These are phyloP conservation scores for Noctua comes DNA, from an alignment of 2,888 invertebrate species.

Conservation along the genomic window DNA sequence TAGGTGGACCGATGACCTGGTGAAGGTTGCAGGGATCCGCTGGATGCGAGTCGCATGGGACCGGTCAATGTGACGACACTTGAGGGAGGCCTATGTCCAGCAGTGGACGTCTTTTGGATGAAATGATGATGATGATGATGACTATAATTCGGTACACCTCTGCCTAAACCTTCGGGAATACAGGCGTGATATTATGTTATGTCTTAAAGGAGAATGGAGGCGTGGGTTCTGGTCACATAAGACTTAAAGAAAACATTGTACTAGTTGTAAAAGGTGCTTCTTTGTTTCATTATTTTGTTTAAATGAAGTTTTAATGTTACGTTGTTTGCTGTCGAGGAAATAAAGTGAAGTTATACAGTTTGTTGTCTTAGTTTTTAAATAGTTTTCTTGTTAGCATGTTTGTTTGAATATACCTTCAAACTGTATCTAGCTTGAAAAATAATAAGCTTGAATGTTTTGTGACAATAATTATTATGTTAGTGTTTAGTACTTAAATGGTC, in stretches of 20 bases:
- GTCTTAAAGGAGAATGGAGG: neutral
- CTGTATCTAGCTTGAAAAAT: neutral
- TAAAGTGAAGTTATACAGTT: neutral
- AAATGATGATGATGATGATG: no score
- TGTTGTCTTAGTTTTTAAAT: neutral
- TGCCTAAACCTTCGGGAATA: neutral
- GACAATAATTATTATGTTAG: neutral
- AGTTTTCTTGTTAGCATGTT: neutral
- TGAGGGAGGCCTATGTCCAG: no score
- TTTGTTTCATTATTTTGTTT: slow-evolving; percentile 33
- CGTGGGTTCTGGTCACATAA: no score
- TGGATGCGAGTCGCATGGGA: no score
- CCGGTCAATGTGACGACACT: no score
- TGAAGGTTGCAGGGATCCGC: no score
- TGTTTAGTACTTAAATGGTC: neutral
- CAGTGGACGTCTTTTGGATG: no score
- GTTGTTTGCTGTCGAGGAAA: slow-evolving; percentile 4
- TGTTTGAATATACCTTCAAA: neutral
- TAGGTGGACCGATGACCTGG: no score
- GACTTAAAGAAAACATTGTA: slow-evolving; percentile 19
- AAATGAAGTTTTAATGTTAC: slow-evolving; percentile 20
- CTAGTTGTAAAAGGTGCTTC: neutral
- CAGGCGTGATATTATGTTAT: neutral
- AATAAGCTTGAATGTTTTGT: neutral
- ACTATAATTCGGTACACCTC: neutral